Evolutionary conservation across 1,140 invertebrate species (phyloP).

Genomic region (Ladona fulva): DNA sequence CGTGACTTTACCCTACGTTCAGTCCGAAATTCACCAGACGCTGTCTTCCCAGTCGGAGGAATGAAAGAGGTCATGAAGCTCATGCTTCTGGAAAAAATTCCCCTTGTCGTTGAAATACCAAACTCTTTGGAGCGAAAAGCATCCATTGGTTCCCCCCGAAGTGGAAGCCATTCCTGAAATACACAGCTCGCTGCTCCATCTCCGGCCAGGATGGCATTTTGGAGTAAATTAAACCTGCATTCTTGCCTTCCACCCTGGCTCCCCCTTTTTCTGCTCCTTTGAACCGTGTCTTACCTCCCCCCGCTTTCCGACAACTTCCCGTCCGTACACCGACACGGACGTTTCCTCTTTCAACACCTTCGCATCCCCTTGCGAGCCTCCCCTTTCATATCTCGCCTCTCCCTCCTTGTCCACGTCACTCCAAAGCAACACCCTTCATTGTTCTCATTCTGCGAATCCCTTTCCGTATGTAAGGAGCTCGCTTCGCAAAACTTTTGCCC

Average conservation of each 20-base stretch:
- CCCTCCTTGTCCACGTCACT: neutral
- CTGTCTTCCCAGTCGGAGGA: no score
- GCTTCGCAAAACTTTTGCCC: no score
- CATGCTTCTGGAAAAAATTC: no score
- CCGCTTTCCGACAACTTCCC: neutral
- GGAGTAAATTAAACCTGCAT: slow-evolving; percentile 9
- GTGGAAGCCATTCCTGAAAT: neutral
- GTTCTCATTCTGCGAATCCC: no score
- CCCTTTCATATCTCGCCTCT: neutral
- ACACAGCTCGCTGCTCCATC: neutral
- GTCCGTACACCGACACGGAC: neutral
- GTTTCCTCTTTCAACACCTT: neutral
- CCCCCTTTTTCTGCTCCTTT: neutral
- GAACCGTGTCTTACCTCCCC: neutral
- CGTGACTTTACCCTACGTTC: no score
- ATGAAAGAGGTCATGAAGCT: no score
- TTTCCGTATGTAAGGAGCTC: no score
- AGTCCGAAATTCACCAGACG: no score
- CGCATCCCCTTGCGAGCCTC: neutral
- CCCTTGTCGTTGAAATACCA: no score
- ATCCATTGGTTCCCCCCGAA: neutral
- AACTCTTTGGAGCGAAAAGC: no score
- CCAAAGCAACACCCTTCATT: neutral
- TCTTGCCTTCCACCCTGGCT: neutral
- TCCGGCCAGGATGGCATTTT: neutral